phyloP scores from a whole-genome alignment of 2,797 vertebrate species.

The Helarctos malayanus region DNA sequence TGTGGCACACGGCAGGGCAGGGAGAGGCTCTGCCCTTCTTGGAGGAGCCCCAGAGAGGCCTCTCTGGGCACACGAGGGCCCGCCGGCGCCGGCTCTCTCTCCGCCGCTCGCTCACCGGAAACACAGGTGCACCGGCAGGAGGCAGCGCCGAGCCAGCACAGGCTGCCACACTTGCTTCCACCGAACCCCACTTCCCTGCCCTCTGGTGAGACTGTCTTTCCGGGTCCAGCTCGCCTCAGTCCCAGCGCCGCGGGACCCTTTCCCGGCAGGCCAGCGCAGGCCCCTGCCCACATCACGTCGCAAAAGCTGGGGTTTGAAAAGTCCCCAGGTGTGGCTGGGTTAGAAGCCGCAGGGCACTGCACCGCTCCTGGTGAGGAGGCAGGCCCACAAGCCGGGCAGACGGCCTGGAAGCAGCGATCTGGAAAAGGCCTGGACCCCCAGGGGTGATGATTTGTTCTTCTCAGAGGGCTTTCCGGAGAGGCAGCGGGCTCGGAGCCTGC shows the following conservation, averaged over 20 bases:
- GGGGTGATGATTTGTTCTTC: background rate
- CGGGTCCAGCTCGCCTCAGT: background rate
- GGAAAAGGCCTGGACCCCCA: background rate
- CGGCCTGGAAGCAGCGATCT: background rate
- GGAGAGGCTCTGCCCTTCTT: background rate
- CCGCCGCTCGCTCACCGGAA: background rate
- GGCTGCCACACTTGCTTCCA: background rate
- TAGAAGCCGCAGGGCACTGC: background rate
- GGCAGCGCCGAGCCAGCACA: background rate
- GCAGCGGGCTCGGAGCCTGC: background rate
- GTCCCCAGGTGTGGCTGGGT: background rate
- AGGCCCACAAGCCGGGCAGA: background rate
- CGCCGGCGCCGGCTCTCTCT: fast-evolving
- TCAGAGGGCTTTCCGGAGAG: background rate
- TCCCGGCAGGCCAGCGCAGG: background rate
- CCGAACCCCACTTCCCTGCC: background rate
- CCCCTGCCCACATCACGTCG: background rate
- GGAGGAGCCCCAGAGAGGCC: background rate
- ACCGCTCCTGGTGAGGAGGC: background rate
- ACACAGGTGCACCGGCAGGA: background rate
- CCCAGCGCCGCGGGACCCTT: background rate
- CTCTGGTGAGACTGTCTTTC: background rate
- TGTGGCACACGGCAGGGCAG: background rate
- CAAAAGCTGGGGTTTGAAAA: background rate
- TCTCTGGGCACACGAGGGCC: fast-evolving